Evolutionary conservation across 2,888 invertebrate genomes (phyloP), one percentile per base, ranked within the genome.

Genomic region (Habrosyne pyritoides): DNA sequence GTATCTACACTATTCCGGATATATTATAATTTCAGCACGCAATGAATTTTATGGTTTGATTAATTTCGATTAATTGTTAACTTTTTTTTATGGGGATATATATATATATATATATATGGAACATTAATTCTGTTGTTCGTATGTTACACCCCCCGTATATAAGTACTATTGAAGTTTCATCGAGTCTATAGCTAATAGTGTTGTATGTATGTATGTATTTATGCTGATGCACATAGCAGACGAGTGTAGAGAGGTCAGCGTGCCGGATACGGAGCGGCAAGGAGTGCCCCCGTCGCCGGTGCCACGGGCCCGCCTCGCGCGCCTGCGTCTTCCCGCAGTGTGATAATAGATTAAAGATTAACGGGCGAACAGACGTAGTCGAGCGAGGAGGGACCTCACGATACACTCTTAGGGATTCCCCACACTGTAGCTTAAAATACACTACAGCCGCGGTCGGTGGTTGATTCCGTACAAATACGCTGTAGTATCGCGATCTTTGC

Each of bases 131-230:
- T 78, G 73, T 75, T 79, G 75, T 75, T 77, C 71, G 73, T 73
- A 79, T 73, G 77, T 77, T 77, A 75, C 71, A 69, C 69, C 74
- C 73, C 71, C 72, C 69, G 61, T 66, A 63, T 71, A 66, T 71
- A 67, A 75, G 71, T 75, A 77, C 71, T 79, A 79, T 77, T 79
- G 77, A 81, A 73, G 78, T 81, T 81, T 78, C 73, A 77, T 73
- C 74, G 75, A 80, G 79, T 82, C 77, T 82, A 82, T 79, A 79
- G 66, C 69, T 76, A 75, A 57, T 61, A 78, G 77, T 78, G 73
- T 81, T 73, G 14, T 73, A 77, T 79, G 74, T 78, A 75, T 71
- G 69, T 78, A 75, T 77, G 76, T 78, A 75, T 75, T 67, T 65
- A 71, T 77, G 77, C 52, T 18, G 30, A 10, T 1, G 18, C 50